Conservation (phyloP, 1,140 invertebrate species). For the Atta texana region DNA sequence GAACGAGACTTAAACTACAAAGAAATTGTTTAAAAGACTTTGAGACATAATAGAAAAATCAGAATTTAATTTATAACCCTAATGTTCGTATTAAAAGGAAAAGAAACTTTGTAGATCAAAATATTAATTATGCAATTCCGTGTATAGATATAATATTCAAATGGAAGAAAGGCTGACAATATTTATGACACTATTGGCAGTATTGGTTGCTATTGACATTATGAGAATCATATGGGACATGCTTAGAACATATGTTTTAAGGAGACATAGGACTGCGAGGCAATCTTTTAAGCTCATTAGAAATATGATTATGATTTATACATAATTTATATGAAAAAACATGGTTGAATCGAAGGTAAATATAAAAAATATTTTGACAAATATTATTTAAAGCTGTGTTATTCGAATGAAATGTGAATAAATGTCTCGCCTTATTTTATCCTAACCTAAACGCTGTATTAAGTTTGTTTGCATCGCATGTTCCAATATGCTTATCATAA, state of each 20-base stretch:
- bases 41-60: not conserved
- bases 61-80: not conserved
- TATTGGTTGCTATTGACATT: too few species aligned
- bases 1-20: not conserved
- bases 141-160: not conserved
- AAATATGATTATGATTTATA: not conserved
- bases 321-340: not conserved
- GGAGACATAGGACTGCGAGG: not conserved
- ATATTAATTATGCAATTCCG: not conserved
- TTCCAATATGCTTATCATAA: too few species aligned
- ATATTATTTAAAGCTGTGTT: not conserved
- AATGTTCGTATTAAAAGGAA: not conserved
- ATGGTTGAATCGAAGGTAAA: conserved; percentile 32
- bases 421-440: not conserved
- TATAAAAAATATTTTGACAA: not conserved
- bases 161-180: too few species aligned
- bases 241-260: not conserved
- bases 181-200: too few species aligned
- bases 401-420: not conserved
- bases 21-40: not conserved
- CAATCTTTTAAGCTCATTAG: not conserved
- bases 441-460: not conserved
- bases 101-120: not conserved
- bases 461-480: not conserved
- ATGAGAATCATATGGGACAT: too few species aligned